Conservation (phyloP, 1,140 invertebrate species). For the Druon quercuslanigerum region DNA sequence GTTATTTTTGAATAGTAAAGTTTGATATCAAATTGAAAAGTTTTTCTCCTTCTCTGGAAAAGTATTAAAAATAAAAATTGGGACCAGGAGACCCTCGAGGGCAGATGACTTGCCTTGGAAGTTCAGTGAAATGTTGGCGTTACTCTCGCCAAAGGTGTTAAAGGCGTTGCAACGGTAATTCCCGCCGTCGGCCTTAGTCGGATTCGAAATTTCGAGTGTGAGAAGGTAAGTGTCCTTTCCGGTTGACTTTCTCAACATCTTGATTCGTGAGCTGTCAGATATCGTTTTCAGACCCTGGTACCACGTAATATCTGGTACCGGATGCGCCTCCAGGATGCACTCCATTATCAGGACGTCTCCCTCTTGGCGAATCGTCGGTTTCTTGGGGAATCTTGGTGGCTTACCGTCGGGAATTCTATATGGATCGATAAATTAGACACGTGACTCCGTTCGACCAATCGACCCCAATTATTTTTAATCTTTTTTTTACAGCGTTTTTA, state of each 20-base stretch:
- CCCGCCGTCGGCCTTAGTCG: slow-evolving; percentile 95
- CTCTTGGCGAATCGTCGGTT: slow-evolving; percentile 96
- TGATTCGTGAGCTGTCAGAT: slow-evolving; percentile 86
- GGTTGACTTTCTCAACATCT: slow-evolving; percentile 89
- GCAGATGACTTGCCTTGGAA: slow-evolving; percentile 91
- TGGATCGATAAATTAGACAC: slow-evolving; percentile 56
- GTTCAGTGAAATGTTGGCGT: slow-evolving; percentile 99
- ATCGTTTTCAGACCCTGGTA: slow-evolving; percentile 92
- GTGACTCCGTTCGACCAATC: slow-evolving; percentile 41
- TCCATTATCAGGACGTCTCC: slow-evolving; percentile 96
- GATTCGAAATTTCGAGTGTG: slow-evolving; percentile 94
- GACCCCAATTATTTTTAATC: background rate
- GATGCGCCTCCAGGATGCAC: slow-evolving; percentile 95
- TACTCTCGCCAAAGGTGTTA: slow-evolving; percentile 98
- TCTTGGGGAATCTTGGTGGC: slow-evolving; percentile 96
- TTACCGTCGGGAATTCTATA: slow-evolving; percentile 95
- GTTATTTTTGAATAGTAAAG: too few relatives aligned
- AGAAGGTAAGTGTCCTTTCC: slow-evolving; percentile 94
- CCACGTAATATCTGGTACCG: slow-evolving; percentile 96
- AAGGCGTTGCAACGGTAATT: slow-evolving; percentile 99
- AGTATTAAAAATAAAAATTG: slow-evolving; percentile 38
- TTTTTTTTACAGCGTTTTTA: background rate
- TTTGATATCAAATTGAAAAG: background rate
- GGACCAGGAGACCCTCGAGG: slow-evolving; percentile 37
- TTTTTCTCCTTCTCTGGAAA: slow-evolving; percentile 16